Evolutionary conservation across 2,888 invertebrate species (phyloP), one percentile per base, ranked within the genome.

Genomic region (Tiliacea aurago): DNA sequence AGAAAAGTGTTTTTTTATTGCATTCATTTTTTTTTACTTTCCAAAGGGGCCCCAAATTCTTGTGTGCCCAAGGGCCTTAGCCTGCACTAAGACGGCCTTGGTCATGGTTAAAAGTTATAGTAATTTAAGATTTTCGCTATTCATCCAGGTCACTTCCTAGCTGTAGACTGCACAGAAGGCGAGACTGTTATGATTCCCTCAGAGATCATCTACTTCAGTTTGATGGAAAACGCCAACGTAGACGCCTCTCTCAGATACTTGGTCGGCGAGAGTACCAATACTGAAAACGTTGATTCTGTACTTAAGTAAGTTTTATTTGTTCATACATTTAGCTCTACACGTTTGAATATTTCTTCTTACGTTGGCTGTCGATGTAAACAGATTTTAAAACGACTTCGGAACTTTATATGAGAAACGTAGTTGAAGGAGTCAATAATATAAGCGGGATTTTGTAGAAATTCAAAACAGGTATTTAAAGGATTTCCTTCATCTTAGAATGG

Each of bases 101-200:
- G 28, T n/a, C 43, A 15, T n/a, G 5, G 5, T 41, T 23, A 58
- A 11, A 33, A 20, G 2, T 13, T 13, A 15, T n/a, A 64, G 6
- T 49, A 5, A 47, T 43, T 5, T 20, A 72, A 72, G 13, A 28
- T 13, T 37, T 53, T 10, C 0, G 11, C 51, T 43, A 33, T 49
- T 56, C 28, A 62, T 85, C 79, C 93, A 92, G 98, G 97, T 41
- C 97, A 98, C 88, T 97, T 98, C 73, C 93, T 98, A 80, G 97
- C 98, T 18, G 96, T 97, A 89, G 97, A 98, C 80, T 97, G 97
- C 65, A 93, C 93, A 0, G 97, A 97, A 74, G 97, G 98, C 0
- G 98, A 98, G 88, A 97, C 97, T 0, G 97, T 97, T 9, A 95
- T 97, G 90, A 97, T 98, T 78, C 98, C 98, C 0, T 86, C 96